Base-by-base conservation (phyloP, 2,113 vertebrate genomes). In the Chrysemys picta region DNA sequence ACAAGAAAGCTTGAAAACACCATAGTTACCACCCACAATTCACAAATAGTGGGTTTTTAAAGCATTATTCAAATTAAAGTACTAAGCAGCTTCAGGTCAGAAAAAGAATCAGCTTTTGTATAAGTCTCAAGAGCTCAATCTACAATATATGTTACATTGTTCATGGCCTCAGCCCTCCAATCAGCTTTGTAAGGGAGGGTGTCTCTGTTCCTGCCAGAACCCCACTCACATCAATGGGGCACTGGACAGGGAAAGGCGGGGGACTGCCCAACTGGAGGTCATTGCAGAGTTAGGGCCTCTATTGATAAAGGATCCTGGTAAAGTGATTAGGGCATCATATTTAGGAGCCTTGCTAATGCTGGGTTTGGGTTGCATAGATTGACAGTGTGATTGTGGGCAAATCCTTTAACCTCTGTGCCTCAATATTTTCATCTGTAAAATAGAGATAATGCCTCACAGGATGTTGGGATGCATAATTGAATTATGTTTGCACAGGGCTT, bases 341-440 rank as follows among this genome's bases (percentile, higher is more conserved):
- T 87, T 8, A 8, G 7, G 31, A 53, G 11, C 7, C 2, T 0
- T 1, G 50, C 5, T 10, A 5, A 10, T 0, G 11, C 16, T 5
- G 27, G 52, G 11, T 56, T 62, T 0, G 4, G 56, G 56, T 38
- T n/a, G 17, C 0, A 2, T 62, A n/a, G 52, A 1, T 5, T 8
- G 9, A 8, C 27, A 22, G 57, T 2, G 0, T 8, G 5, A 3
- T 31, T 42, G 17, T 2, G 52, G 47, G 49, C 59, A 52, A 80
- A 78, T 8, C 35, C 1, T 27, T 22, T 21, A 22, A n/a, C 3
- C 49, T 56, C 35, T 45, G 4, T 78, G 38, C 5, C 25, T 72
- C 45, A 62, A 4, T 10, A 0, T 1, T 69, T 35, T 35, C 16
- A 31, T 1, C 49, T 4, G 1, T 38, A 84, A 57, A 88, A 75